phyloP scores from a whole-genome alignment of 1,140 invertebrate genomes.

The Oscheius sp. region DNA sequence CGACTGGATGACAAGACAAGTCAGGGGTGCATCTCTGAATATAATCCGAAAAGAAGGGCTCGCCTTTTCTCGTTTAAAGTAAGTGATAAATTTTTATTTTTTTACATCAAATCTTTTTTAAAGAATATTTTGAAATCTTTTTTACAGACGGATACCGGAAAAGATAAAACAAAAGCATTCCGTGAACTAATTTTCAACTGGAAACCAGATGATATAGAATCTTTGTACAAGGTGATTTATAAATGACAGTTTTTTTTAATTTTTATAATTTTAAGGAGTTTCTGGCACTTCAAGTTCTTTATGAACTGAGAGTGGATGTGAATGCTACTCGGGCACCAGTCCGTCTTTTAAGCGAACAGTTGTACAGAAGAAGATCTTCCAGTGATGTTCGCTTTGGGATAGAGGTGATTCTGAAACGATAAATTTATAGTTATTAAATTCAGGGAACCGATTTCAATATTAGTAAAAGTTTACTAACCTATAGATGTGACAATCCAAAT shows the following conservation, averaged over 20 bases:
- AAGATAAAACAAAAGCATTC: slow-evolving; percentile 28
- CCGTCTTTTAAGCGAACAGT: slow-evolving; percentile 2
- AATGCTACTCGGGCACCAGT: slow-evolving; percentile 9
- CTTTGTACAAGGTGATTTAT: slow-evolving; percentile 3
- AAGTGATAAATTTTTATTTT: slow-evolving; percentile 3
- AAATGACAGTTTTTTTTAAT: neutral
- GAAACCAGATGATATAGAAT: slow-evolving; percentile 30
- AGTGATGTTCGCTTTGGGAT: neutral
- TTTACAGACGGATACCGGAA: slow-evolving; percentile 15
- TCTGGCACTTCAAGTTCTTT: slow-evolving; percentile 22
- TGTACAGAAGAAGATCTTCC: neutral
- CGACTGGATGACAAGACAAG: neutral
- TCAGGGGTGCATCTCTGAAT: neutral
- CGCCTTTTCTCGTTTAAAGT: neutral
- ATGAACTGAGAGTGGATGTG: slow-evolving; percentile 12
- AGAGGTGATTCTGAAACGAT: neutral
- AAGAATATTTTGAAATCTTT: slow-evolving; percentile 16
- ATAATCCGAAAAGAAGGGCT: neutral
- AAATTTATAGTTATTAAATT: neutral
- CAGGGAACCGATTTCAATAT: neutral
- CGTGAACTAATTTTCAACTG: slow-evolving; percentile 23
- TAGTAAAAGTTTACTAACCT: neutral
- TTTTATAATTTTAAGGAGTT: slow-evolving; percentile 19
- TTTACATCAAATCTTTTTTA: neutral
- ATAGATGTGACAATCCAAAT: neutral